Evolutionary conservation across 2,888 invertebrate species (phyloP), one percentile per base, ranked within the genome.

Genomic region (Morpho deidamia): DNA sequence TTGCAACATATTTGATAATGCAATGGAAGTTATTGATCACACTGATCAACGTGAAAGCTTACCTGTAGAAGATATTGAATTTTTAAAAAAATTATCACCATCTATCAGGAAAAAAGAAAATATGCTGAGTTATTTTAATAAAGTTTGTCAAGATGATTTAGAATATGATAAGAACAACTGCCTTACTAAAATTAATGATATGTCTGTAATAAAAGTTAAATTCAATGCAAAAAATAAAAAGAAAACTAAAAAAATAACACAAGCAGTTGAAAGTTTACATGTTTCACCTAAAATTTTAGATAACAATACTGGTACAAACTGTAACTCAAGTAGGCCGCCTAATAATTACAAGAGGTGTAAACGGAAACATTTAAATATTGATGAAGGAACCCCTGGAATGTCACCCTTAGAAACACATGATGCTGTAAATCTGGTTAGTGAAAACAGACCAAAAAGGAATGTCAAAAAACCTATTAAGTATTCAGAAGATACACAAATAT

Each of bases 101-200:
- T 92, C 92, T 12, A 74, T 91, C 1, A 91, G 84, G 66, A 92
- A 92, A 64, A 89, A 90, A 34, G 92, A 92, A 69, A 92, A 91
- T 64, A 83, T 93, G 74, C 73, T 92, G 12, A 90, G 90, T 56
- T 93, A 93, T 69, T 92, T 92, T 68, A 81, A 87, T 58, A 92
- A 91, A 74, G 61, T 90, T 37, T 76, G 83, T 48, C 90, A 83
- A 64, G 76, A 81, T 1, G 23, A 63, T 12, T 41, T 61, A 46
- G 65, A 64, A 50, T 66, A 68, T 58, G 58, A 60, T 59, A 72
- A 76, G 56, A 58, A 58, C 40, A 59, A 48, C 60, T 48, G 51
- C 38, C 37, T 52, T 32, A 46, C 58, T 43, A 48, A 58, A 7
- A 70, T 67, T 61, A 67, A 72, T 54, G 66, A 68, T 55, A 50